Conservation (phyloP, 2,113 vertebrate genomes). For the Malurus elegans region DNA sequence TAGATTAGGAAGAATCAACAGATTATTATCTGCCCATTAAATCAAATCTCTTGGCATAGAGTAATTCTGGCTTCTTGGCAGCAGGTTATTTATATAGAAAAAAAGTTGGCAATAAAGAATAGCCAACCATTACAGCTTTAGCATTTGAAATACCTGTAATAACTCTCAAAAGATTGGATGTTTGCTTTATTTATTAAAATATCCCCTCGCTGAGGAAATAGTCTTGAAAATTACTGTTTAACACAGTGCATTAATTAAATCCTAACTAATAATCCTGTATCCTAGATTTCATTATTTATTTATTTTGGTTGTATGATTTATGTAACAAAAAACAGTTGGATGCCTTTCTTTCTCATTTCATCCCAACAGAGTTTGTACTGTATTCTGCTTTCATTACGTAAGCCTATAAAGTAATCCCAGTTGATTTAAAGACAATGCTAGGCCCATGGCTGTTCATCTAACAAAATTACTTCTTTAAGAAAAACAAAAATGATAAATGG, state of each 20-base stretch:
- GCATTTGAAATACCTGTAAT: conserved; percentile 31
- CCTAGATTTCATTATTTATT: conserved; percentile 22
- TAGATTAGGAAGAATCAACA: conserved; percentile 37
- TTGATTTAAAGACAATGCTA: conserved; percentile 26
- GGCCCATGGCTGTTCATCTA: not conserved
- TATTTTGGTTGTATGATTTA: conserved; percentile 24
- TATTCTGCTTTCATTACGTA: not conserved
- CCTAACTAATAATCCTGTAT: not conserved
- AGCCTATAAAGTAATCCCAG: not conserved
- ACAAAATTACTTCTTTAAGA: not conserved
- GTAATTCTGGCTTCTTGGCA: conserved; percentile 24
- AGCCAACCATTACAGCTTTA: not conserved
- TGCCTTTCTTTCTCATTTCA: not conserved
- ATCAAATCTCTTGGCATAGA: conserved; percentile 18
- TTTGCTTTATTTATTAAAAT: conserved; percentile 33
- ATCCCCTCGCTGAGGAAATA: not conserved
- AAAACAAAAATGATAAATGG: not conserved
- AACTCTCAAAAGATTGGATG: not conserved
- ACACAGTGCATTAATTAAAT: not conserved
- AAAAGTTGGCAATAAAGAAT: conserved; percentile 35
- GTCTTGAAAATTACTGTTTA: conserved; percentile 23
- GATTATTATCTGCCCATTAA: conserved; percentile 46
- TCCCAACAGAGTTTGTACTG: not conserved
- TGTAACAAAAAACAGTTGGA: not conserved
- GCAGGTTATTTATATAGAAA: conserved; percentile 32